Evolutionary conservation across 2,113 vertebrate genomes (phyloP).

Genomic region (Podocnemis expansa): DNA sequence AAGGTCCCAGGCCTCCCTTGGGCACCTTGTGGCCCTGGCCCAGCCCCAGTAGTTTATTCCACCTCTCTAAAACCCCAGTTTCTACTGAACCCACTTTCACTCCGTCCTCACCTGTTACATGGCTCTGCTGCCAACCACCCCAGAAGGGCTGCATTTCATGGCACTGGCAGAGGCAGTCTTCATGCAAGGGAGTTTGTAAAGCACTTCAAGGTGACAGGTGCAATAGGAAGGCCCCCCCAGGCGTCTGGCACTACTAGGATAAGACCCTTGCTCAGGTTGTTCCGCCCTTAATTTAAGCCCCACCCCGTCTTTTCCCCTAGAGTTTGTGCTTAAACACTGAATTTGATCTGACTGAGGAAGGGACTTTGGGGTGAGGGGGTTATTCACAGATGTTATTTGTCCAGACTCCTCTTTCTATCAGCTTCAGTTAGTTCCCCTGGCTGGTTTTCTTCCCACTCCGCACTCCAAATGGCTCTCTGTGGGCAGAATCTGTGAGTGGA

Average conservation of each 20-base stretch:
- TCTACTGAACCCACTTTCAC: not conserved
- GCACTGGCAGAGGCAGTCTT: fast-evolving
- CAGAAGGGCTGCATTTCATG: not conserved
- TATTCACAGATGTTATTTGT: not conserved
- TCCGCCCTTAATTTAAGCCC: fast-evolving
- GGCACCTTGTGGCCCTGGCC: no score
- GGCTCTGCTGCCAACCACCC: fast-evolving
- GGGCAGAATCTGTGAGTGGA: not conserved
- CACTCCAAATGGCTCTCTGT: fast-evolving
- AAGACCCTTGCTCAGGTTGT: not conserved
- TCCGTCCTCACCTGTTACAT: not conserved
- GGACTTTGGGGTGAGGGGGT: not conserved
- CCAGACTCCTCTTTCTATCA: not conserved
- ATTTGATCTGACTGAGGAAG: not conserved
- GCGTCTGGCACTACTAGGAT: not conserved
- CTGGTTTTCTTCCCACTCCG: not conserved
- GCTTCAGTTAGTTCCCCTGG: not conserved
- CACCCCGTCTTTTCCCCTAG: not conserved
- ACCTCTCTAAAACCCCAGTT: no score
- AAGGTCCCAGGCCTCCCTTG: no score
- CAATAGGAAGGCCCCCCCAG: not conserved
- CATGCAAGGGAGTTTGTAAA: not conserved
- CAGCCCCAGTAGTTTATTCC: not conserved
- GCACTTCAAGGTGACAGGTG: not conserved
- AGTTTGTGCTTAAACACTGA: not conserved